Base-by-base conservation (phyloP, 2,888 invertebrate genomes). In the Drosophila formosana region DNA sequence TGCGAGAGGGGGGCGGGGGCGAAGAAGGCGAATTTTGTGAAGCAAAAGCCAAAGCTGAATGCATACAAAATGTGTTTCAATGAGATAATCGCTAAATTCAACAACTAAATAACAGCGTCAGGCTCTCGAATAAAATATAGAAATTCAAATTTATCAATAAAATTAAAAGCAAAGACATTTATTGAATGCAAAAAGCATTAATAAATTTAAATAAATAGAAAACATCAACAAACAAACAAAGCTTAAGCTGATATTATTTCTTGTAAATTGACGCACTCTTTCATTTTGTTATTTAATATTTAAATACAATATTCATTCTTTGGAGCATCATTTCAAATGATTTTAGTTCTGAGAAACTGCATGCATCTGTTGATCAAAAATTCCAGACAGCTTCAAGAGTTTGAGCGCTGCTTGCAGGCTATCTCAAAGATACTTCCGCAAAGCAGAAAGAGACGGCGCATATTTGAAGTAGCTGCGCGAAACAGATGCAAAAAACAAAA, bases 11-110 rank as follows among this genome's bases (percentile, higher is more conserved):
- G 52, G 28, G 25, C 30, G 39, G 3, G 18, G 39, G 39, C 30
- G 30, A 11, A 30, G 18, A 18, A 25, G 9, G 18, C 4, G 26
- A 26, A 13, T 18, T 39, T 18, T 49, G 39, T 41, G 43, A 30
- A 41, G 32, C 56, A 41, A 57, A 73, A 66, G 32, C 56, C 39
- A 57, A 73, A 66, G 72, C 60, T 72, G 70, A 83, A 80, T 90
- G 88, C 88, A 89, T 73, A 80, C 81, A 76, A 77, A 80, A 75
- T 76, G 57, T 71, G 56, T 75, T 72, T 78, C 52, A 76, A 90
- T 88, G 85, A 89, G 87, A 87, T 89, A 90, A 90, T 87, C 87
- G 76, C 75, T 58, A 66, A 82, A 84, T 73, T 73, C 75, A 77
- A 64, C 57, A 34, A 26, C 13, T 28, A 46, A 53, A 26, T 51